Evolutionary conservation across 2,888 invertebrate species (phyloP), one percentile per base, ranked within the genome.

Genomic region (Phrixothrix hirtus): DNA sequence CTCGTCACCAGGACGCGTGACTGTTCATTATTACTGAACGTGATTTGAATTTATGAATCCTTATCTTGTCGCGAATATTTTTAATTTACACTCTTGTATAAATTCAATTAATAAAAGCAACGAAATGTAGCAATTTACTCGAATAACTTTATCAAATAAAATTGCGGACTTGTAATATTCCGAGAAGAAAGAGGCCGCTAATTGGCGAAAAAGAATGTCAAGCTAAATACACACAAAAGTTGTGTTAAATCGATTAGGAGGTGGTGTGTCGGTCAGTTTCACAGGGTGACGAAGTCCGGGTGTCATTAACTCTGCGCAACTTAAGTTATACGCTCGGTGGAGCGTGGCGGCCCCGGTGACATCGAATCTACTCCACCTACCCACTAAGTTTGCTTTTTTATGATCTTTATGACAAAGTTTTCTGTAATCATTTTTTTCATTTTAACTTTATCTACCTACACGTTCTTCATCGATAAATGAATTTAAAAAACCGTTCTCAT

Each of bases 141-240:
- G n/a, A n/a, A n/a, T n/a, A n/a, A n/a, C n/a, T n/a, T n/a, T n/a
- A n/a, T n/a, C n/a, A n/a, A n/a, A n/a, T n/a, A n/a, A n/a, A n/a
- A n/a, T n/a, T n/a, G n/a, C n/a, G n/a, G n/a, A n/a, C n/a, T n/a
- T n/a, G n/a, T n/a, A n/a, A n/a, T n/a, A n/a, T n/a, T n/a, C n/a
- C n/a, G 31, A 32, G 12, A 30, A 36, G 29, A 45, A 43, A 51
- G 44, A 32, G 12, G 30, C 46, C 55, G 55, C 51, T 51, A 55
- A 55, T 49, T 38, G 49, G 48, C 58, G 50, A 42, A 50, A 59
- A 60, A 60, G 60, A 59, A 60, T 54, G 58, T 48, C 55, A 51
- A 51, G 52, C 41, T 55, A 55, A 57, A 59, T 53, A 61, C 56
- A 61, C 58, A 60, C 53, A 51, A 50, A 58, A 58, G 45, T 56